Evolutionary conservation across 2,888 invertebrate species (phyloP), one percentile per base, ranked within the genome.

Genomic region (Apodemia mormo): DNA sequence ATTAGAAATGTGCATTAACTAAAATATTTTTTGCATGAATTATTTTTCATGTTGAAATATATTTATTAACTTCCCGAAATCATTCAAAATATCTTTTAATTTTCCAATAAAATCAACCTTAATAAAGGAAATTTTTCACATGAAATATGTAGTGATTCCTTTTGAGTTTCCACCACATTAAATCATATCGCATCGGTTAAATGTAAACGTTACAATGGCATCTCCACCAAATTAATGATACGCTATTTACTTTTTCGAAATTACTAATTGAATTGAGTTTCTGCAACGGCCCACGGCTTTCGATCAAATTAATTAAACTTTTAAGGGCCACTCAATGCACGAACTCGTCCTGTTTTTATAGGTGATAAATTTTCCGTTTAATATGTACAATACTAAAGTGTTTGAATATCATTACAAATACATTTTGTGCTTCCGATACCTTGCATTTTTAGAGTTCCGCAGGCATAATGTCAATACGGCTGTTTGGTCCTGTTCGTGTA

Each of bases 231-330:
- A 73, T 75, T 74, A 77, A 80, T 81, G 79, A 76, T 71, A 76
- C 68, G 68, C 76, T 81, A 82, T 84, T 84, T 81, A 83, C 81
- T 83, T 83, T 80, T 82, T 83, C 72, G 68, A 84, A 84, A 85
- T 80, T 84, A 83, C 83, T 85, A 87, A 88, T 87, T 87, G 85
- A 85, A 85, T 85, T 82, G 82, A 81, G 79, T 79, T 79, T 37
- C 33, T 61, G 61, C 61, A 61, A 52, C 52, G 52, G 81, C 80
- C 81, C 80, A 75, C 74, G 73, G 78, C 80, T 79, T 82, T 80
- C 83, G 84, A 83, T 84, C 82, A 83, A 74, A 75, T 77, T 78
- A 80, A 84, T 88, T 88, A 86, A 86, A 84, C 80, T 81, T 81
- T 78, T 75, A 78, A 79, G 79, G 77, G 80, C 78, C 73, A 74